These are phyloP conservation scores for Syrista parreyssii DNA, from an alignment of 2,888 invertebrate genomes.

Conservation along the genomic window DNA sequence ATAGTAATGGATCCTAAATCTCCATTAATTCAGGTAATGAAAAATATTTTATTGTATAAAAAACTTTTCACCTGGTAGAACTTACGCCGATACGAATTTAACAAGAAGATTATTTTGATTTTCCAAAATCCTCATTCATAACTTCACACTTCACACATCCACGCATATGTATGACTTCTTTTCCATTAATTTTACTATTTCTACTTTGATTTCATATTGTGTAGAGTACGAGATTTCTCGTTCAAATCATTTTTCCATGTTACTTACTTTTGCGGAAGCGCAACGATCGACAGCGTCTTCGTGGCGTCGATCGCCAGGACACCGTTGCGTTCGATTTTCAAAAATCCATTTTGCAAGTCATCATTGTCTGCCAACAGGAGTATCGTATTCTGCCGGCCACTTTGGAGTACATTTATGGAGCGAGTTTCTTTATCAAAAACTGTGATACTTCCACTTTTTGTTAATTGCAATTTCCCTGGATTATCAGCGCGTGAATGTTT, in stretches of 20 bases:
- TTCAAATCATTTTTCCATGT: neutral
- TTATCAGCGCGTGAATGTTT: conserved; percentile 35
- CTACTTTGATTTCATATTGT: neutral
- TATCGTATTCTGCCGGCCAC: conserved; percentile 53
- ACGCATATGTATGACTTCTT: neutral
- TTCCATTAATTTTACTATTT: neutral
- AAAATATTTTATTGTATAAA: neutral
- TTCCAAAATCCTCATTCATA: neutral
- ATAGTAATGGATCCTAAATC: neutral
- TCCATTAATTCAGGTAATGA: neutral
- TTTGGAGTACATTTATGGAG: conserved; percentile 48
- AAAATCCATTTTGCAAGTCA: conserved; percentile 41
- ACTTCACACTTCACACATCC: neutral
- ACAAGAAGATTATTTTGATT: neutral
- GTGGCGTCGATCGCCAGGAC: conserved; percentile 35
- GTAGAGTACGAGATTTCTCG: neutral
- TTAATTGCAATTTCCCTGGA: conserved; percentile 29
- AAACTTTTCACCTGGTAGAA: neutral
- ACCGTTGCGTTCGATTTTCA: conserved; percentile 43
- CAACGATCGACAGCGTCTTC: conserved; percentile 35
- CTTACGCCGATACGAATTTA: neutral
- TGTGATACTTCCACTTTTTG: conserved; percentile 41
- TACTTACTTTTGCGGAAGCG: conserved; percentile 36
- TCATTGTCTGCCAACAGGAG: conserved; percentile 45
- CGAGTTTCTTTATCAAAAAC: conserved; percentile 47